These are phyloP conservation scores for Stramonita haemastoma DNA, from an alignment of 2,888 invertebrate genomes.

Conservation along the genomic window DNA sequence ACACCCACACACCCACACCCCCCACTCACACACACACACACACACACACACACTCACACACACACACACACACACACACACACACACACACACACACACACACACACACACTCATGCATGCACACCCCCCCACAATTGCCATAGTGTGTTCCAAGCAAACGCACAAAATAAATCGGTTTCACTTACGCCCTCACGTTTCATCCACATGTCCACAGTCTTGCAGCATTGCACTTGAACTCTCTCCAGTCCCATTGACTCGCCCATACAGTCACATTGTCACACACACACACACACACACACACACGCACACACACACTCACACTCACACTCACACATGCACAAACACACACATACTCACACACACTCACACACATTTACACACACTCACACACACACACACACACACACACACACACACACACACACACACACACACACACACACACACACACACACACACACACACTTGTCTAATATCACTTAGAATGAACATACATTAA, in stretches of 20 bases:
- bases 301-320: neutral
- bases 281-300: neutral
- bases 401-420: neutral
- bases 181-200: too few species aligned
- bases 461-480: too few species aligned
- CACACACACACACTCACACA: neutral
- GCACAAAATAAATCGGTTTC: too few species aligned
- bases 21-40: neutral
- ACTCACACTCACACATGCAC: neutral
- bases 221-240: too few species aligned
- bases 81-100: conserved; percentile 3
- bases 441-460: neutral
- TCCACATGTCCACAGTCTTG: too few species aligned
- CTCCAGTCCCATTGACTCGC: neutral
- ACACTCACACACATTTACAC: neutral
- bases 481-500: too few species aligned
- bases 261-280: neutral
- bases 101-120: neutral
- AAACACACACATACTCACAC: conserved; percentile 1
- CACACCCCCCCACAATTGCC: neutral
- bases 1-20: neutral
- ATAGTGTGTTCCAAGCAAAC: too few species aligned
- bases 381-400: neutral
- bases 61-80: conserved; percentile 13
- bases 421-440: conserved; percentile 1